Percentiles rank a stretch among this genome's conserved stretches.
phyloP scores from a whole-genome alignment of 2,113 vertebrate genomes.

The Alouatta palliata region DNA sequence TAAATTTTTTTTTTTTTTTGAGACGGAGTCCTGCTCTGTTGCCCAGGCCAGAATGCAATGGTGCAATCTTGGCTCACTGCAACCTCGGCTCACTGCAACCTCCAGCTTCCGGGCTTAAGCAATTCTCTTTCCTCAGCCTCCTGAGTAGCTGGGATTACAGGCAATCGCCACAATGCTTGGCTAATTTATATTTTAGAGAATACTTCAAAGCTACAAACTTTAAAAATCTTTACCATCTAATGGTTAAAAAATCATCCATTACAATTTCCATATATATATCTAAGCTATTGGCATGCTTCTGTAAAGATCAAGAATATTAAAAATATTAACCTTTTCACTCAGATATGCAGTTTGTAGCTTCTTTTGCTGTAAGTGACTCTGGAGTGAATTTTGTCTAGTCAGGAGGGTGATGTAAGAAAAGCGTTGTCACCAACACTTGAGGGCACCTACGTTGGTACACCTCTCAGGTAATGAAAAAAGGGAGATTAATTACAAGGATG shows the following conservation, averaged over 20 bases:
- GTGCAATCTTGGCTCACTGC: too few species aligned
- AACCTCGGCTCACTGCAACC: too few species aligned
- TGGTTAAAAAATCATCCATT: background rate
- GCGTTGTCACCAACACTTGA: background rate
- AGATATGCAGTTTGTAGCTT: background rate
- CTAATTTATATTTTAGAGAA: slow-evolving; percentile 13
- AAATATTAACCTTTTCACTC: background rate
- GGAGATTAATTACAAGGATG: background rate
- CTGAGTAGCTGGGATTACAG: too few species aligned
- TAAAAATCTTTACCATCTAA: background rate
- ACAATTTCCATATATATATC: background rate
- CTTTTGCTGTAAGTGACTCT: background rate
- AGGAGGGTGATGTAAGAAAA: background rate
- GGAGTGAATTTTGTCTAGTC: background rate
- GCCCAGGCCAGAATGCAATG: too few species aligned
- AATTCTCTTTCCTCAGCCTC: too few species aligned
- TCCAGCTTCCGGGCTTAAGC: too few species aligned
- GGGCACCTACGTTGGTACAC: background rate
- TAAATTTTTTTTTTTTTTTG: too few species aligned
- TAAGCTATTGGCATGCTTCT: background rate
- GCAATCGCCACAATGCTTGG: too few species aligned
- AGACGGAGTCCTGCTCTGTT: too few species aligned
- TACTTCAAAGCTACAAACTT: background rate
- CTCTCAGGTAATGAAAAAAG: background rate
- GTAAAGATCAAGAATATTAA: slow-evolving; percentile 35